These are phyloP conservation scores for Chesias legatella DNA, from an alignment of 2,888 invertebrate species.

Conservation along the genomic window DNA sequence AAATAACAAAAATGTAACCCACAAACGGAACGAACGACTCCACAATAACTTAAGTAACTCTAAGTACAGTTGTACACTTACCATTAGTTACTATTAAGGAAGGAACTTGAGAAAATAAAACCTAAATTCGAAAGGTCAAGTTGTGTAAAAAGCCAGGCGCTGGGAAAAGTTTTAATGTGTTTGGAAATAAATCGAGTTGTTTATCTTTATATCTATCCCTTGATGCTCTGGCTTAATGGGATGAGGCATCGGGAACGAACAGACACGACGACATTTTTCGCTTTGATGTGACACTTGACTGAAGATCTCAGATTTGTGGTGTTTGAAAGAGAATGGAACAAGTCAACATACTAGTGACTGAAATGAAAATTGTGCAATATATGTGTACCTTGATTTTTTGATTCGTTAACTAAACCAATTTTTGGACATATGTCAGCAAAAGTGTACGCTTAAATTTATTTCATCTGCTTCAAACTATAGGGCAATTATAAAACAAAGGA, in stretches of 20 bases:
- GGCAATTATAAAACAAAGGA: too few species aligned
- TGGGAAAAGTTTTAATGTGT: slow-evolving; percentile 64
- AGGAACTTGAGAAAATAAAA: slow-evolving; percentile 33
- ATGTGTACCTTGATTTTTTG: too few species aligned
- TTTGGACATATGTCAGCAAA: too few species aligned
- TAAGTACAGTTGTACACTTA: slow-evolving; percentile 10
- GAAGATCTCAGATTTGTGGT: too few species aligned
- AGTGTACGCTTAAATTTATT: too few species aligned
- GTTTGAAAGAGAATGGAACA: too few species aligned
- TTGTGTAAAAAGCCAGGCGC: slow-evolving; percentile 34
- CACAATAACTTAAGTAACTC: slow-evolving; percentile 33
- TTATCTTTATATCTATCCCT: slow-evolving; percentile 62
- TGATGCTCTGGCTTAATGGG: slow-evolving; percentile 33
- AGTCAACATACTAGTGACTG: too few species aligned
- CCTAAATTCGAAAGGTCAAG: slow-evolving; percentile 46
- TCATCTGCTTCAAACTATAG: too few species aligned
- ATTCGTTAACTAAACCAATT: too few species aligned
- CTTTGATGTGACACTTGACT: too few species aligned
- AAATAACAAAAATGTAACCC: slow-evolving; percentile 16
- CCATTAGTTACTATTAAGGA: slow-evolving; percentile 26
- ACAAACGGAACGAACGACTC: slow-evolving; percentile 20
- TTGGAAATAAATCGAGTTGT: slow-evolving; percentile 65
- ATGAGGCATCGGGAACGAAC: slow-evolving; percentile 18
- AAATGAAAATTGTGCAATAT: too few species aligned
- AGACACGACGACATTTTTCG: neutral